Percentiles rank a stretch among this genome's conserved stretches.
Conservation (phyloP, 2,888 invertebrate species). For the Ptychoptera albimana region DNA sequence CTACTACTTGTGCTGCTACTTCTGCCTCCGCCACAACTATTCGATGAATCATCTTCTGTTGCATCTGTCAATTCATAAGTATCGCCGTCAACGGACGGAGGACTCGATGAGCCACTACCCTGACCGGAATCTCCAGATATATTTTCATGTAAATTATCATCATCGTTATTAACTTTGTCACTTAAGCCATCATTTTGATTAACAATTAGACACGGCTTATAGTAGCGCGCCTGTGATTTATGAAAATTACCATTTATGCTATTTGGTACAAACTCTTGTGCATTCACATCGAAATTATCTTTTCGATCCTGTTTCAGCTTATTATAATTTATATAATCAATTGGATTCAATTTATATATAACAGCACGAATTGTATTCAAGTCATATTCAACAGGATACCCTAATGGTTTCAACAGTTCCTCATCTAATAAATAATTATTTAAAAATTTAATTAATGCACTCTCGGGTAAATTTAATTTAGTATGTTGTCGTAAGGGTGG, state of each 20-base stretch:
- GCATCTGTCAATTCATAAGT: constrained; percentile 15
- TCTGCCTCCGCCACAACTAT: neutral
- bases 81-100: constrained; percentile 39
- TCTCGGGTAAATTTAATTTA: constrained; percentile 33
- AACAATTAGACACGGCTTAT: constrained; percentile 7
- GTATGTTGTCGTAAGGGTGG: constrained; percentile 29
- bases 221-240: too few species aligned
- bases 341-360: constrained; percentile 41
- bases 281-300: constrained; percentile 42
- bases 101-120: constrained; percentile 37
- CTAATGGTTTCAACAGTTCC: constrained; percentile 45
- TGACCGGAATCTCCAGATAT: constrained; percentile 36
- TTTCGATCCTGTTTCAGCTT: constrained; percentile 14
- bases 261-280: constrained; percentile 46
- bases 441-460: constrained; percentile 39
- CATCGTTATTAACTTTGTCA: constrained; percentile 9
- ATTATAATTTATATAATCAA: constrained; percentile 21
- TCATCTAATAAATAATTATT: constrained; percentile 43
- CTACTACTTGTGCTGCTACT: neutral
- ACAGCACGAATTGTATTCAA: constrained; percentile 43
- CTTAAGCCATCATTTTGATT: constrained; percentile 20
- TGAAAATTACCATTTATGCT: neutral
- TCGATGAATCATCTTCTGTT: constrained; percentile 13
- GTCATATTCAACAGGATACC: constrained; percentile 54
- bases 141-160: constrained; percentile 12